Evolutionary conservation across 2,797 vertebrate species (phyloP).

Genomic region (Nothura maculosa): DNA sequence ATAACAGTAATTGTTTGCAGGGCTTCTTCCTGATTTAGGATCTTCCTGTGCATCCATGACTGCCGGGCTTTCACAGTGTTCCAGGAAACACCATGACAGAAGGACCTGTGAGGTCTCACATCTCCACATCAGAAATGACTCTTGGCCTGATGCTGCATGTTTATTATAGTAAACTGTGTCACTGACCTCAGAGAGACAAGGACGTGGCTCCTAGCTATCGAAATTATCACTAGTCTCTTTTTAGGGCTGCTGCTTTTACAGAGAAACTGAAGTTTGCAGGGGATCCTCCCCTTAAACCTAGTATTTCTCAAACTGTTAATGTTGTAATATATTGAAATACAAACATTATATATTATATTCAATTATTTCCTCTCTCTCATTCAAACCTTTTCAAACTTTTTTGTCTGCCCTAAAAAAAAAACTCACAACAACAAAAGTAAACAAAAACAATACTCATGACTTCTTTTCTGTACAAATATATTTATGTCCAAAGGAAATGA

Average conservation of each 20-base stretch:
- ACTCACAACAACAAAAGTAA: not conserved
- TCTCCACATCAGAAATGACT: constrained; percentile 8
- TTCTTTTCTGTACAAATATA: not conserved
- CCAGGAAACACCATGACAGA: constrained; percentile 7
- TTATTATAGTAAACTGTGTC: constrained; percentile 62
- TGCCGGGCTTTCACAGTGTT: not conserved
- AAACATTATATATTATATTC: not conserved
- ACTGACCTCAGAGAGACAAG: constrained; percentile 33
- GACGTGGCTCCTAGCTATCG: constrained; percentile 23
- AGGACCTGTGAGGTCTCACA: not conserved
- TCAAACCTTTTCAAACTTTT: not conserved
- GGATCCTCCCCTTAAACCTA: not conserved
- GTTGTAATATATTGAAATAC: not conserved
- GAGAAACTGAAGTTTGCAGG: not conserved
- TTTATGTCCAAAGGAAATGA: not conserved
- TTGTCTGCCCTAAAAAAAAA: not conserved
- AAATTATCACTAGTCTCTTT: constrained; percentile 22
- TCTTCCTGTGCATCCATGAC: not conserved
- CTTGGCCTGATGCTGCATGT: not conserved
- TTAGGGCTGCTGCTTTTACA: constrained; percentile 37
- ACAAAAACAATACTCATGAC: not conserved
- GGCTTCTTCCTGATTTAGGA: fast-evolving
- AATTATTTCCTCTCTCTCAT: not conserved
- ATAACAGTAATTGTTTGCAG: not conserved
- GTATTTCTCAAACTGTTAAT: not conserved